phyloP scores from a whole-genome alignment of 37 sponge, comb jelly and placozoan species.

The Dysidea cf. avara region DNA sequence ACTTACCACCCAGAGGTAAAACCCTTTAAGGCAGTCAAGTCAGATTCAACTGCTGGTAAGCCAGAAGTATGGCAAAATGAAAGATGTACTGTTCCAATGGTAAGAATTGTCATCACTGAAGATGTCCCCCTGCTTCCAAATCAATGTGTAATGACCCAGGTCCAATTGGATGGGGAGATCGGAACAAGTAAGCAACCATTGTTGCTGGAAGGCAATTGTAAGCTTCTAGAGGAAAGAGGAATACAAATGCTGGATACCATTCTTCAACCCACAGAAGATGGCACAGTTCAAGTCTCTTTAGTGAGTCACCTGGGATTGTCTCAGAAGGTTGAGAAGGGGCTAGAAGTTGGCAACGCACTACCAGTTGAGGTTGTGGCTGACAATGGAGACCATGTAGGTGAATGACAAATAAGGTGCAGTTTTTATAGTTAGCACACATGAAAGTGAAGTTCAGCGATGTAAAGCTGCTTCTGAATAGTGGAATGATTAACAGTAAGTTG shows the following conservation, averaged over 20 bases:
- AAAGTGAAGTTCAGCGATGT: not conserved
- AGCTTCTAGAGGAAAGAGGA: not conserved
- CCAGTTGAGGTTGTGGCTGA: not conserved
- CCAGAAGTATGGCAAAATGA: too few relatives aligned
- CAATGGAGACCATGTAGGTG: not conserved
- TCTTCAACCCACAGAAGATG: constrained; percentile 1
- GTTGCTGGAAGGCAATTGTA: not conserved
- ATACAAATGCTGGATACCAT: not conserved
- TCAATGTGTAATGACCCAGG: too few relatives aligned
- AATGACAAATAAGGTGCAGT: not conserved
- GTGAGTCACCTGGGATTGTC: not conserved
- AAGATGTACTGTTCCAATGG: too few relatives aligned
- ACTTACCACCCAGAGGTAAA: too few relatives aligned
- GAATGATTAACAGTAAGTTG: not conserved
- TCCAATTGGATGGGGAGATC: not conserved
- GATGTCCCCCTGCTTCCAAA: too few relatives aligned
- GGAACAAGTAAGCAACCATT: not conserved
- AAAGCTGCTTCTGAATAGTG: not conserved
- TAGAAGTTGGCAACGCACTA: not conserved
- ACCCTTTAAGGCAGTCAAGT: too few relatives aligned
- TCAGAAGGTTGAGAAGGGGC: not conserved
- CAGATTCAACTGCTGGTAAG: too few relatives aligned
- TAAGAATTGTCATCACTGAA: too few relatives aligned
- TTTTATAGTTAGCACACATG: not conserved
- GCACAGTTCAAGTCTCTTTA: not conserved